Percentiles rank a stretch among this genome's conserved stretches.
Conservation (phyloP, 2,888 invertebrate species). For the Apamea monoglypha region DNA sequence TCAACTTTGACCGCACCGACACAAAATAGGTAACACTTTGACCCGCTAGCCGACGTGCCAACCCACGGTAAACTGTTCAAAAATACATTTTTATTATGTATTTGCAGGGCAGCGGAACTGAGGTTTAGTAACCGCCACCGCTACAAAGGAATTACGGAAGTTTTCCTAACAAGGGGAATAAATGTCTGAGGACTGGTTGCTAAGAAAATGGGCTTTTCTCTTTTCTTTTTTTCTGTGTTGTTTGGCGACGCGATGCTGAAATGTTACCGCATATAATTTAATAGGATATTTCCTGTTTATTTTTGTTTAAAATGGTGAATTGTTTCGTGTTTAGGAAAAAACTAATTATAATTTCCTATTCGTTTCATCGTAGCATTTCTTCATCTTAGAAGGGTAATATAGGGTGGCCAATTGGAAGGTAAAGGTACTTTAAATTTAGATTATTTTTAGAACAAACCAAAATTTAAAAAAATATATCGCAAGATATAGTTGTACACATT, state of each 20-base stretch:
- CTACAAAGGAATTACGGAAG: slow-evolving; percentile 31
- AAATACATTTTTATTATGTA: slow-evolving; percentile 36
- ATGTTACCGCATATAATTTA: slow-evolving; percentile 2
- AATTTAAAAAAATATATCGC: too few relatives aligned
- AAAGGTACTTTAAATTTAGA: not conserved
- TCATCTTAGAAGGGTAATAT: not conserved
- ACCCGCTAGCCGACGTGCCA: slow-evolving; percentile 22
- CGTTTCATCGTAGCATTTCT: not conserved
- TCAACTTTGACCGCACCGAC: slow-evolving; percentile 15
- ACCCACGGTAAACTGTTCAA: slow-evolving; percentile 11
- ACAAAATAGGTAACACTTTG: slow-evolving; percentile 19
- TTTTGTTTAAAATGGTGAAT: not conserved
- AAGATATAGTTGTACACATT: too few relatives aligned
- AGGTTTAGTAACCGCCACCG: slow-evolving; percentile 25
- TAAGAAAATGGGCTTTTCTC: slow-evolving; percentile 31
- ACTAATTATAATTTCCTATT: not conserved
- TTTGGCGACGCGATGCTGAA: not conserved
- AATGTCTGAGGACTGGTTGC: slow-evolving; percentile 18
- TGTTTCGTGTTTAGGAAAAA: not conserved
- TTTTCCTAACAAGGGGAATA: slow-evolving; percentile 39
- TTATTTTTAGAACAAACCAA: not conserved
- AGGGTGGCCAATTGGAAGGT: not conserved
- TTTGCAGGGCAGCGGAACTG: slow-evolving; percentile 23
- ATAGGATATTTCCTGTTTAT: not conserved
- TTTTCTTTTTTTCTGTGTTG: slow-evolving; percentile 23